phyloP scores from a whole-genome alignment of 2,888 invertebrate species.

The Cerastoderma edule region DNA sequence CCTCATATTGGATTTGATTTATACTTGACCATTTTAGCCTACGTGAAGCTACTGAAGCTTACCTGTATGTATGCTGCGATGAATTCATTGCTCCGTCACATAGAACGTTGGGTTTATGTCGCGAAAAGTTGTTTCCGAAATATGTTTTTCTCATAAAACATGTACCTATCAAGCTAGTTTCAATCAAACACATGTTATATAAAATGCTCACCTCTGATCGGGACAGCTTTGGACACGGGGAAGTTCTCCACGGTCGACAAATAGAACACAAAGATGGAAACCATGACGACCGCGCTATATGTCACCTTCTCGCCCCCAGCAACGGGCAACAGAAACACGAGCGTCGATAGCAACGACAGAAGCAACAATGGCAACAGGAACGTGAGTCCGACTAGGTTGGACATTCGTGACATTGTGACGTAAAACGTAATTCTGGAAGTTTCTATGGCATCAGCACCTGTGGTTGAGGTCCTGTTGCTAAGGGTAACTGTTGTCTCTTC shows the following conservation, averaged over 20 bases:
- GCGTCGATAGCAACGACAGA: constrained; percentile 36
- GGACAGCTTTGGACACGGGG: constrained; percentile 28
- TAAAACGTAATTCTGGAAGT: constrained; percentile 42
- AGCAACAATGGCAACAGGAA: constrained; percentile 40
- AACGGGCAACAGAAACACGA: constrained; percentile 52
- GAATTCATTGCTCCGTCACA: no score
- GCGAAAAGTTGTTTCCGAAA: constrained; percentile 8
- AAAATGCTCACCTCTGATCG: constrained; percentile 37
- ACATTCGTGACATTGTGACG: constrained; percentile 26
- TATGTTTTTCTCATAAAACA: neutral
- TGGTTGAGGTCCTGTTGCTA: constrained; percentile 6
- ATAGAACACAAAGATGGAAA: constrained; percentile 29
- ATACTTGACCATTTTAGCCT: no score
- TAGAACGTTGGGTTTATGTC: no score
- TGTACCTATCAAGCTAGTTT: neutral
- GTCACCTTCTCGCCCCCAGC: constrained; percentile 46
- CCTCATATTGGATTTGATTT: no score
- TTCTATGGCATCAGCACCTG: neutral
- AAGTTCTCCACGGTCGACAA: constrained; percentile 14
- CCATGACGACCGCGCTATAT: constrained; percentile 33
- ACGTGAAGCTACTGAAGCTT: no score
- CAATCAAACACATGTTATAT: neutral
- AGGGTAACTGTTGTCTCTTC: neutral
- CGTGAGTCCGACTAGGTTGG: constrained; percentile 32
- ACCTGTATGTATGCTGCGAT: no score